phyloP scores from a whole-genome alignment of 1,140 invertebrate genomes.

The Lucilia cuprina region DNA sequence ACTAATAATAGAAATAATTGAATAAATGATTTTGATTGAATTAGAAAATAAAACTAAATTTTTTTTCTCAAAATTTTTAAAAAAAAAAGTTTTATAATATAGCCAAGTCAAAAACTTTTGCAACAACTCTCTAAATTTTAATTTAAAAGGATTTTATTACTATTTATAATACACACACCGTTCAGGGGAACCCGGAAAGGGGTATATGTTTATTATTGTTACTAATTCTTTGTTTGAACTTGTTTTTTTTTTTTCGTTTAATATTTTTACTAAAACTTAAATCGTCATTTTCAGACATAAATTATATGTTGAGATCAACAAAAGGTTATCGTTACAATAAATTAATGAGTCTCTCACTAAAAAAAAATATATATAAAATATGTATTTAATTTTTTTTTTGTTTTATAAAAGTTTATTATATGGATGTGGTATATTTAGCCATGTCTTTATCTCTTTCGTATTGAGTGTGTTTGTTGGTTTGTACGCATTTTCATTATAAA shows the following conservation, averaged over 20 bases:
- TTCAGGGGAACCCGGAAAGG: background rate
- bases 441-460: background rate
- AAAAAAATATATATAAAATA: background rate
- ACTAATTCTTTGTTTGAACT: background rate
- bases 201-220: background rate
- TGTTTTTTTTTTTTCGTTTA: background rate
- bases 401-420: background rate
- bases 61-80: too few species aligned
- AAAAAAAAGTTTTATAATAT: too few species aligned
- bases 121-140: too few species aligned
- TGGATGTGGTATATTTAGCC: too few species aligned
- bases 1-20: too few species aligned
- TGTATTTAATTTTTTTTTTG: background rate
- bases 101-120: too few species aligned
- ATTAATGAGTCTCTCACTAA: slow-evolving; percentile 9
- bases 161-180: background rate
- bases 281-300: background rate
- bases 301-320: background rate
- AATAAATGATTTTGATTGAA: too few species aligned
- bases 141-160: background rate
- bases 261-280: background rate
- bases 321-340: slow-evolving; percentile 30
- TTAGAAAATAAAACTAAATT: too few species aligned
- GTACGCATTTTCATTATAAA: slow-evolving; percentile 10
- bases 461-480: background rate